Conservation (phyloP, 1,140 invertebrate species). For the Globodera rostochiensis region DNA sequence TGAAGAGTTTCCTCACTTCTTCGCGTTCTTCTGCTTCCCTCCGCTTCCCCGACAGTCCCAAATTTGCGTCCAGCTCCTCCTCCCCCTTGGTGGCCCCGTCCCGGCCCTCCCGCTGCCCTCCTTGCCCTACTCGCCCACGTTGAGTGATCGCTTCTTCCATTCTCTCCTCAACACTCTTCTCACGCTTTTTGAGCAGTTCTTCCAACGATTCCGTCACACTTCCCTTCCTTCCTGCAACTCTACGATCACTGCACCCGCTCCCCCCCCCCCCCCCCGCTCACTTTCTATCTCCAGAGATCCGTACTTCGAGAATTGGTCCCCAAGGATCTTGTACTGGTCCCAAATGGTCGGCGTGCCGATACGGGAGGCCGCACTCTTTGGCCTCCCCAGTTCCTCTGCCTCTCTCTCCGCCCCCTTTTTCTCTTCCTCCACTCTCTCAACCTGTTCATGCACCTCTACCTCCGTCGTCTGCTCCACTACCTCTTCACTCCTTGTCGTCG, state of each 20-base stretch:
- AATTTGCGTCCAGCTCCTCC: too few species aligned
- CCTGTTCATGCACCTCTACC: constrained; percentile 15
- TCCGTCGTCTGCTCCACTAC: constrained; percentile 11
- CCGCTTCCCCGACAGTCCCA: too few species aligned
- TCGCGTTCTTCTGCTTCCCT: too few species aligned
- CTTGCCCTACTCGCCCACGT: background rate
- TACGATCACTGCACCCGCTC: background rate
- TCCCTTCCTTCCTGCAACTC: background rate
- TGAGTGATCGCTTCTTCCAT: background rate
- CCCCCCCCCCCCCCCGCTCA: background rate
- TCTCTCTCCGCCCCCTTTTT: background rate
- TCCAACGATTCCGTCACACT: constrained; percentile 2
- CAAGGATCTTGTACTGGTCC: constrained; percentile 51
- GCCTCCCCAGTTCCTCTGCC: constrained; percentile 26
- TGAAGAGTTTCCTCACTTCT: too few species aligned
- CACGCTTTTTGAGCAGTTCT: background rate
- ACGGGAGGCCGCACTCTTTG: constrained; percentile 34
- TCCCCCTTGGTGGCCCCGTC: background rate
- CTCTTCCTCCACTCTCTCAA: constrained; percentile 15
- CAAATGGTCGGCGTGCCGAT: constrained; percentile 53
- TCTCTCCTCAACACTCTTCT: background rate
- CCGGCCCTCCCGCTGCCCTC: background rate
- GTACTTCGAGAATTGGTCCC: constrained; percentile 45
- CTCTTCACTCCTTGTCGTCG: constrained; percentile 4
- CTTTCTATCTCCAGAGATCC: background rate